Evolutionary conservation across 35 echinoderm and acorn worm genomes (phyloP).

Genomic region (Ophiothrix spiculata): DNA sequence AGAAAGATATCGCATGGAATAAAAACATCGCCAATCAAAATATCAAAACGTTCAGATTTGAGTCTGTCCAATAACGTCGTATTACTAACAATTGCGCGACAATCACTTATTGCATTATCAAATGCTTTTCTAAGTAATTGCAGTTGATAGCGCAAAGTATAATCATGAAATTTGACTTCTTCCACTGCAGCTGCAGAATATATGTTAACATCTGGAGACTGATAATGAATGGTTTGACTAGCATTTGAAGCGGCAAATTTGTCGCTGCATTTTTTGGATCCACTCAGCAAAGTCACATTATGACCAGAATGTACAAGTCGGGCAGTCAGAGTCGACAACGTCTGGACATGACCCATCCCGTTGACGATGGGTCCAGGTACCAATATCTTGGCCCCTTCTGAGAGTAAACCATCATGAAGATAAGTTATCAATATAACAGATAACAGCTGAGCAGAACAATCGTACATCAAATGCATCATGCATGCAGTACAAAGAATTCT

Average conservation of each 20-base stretch:
- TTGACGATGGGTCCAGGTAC: background rate
- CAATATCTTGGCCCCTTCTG: background rate
- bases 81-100: background rate
- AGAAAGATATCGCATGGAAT: background rate
- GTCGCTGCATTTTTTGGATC: background rate
- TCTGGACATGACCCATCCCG: background rate
- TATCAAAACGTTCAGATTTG: background rate
- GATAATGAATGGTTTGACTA: background rate
- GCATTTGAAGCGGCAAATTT: background rate
- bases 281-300: background rate
- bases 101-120: too few species aligned
- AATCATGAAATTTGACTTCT: background rate
- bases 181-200: background rate
- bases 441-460: too few species aligned
- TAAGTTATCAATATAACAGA: too few species aligned
- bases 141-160: too few species aligned
- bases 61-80: background rate
- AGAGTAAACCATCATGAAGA: too few species aligned
- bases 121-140: too few species aligned
- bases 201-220: background rate
- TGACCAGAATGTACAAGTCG: background rate
- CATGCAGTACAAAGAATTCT: too few species aligned
- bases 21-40: background rate
- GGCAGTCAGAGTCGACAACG: background rate
- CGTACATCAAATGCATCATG: too few species aligned